Evolutionary conservation across 2,888 invertebrate genomes (phyloP).

Genomic region (Mythimna albipuncta): DNA sequence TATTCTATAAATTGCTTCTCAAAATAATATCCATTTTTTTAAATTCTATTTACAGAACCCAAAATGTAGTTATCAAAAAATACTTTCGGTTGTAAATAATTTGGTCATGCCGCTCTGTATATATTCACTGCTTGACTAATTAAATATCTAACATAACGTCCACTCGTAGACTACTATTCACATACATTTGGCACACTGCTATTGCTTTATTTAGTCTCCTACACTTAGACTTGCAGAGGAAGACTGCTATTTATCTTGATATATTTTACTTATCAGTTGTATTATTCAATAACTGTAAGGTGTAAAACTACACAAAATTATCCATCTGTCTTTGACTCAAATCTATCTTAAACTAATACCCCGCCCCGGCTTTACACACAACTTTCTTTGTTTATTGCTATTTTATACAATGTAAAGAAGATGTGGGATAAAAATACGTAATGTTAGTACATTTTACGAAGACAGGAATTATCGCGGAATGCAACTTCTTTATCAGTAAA

Average conservation of each 20-base stretch:
- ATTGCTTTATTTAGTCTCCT: slow-evolving; percentile 16
- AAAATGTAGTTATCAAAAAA: slow-evolving; percentile 25
- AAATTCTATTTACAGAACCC: slow-evolving; percentile 1
- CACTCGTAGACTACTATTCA: neutral
- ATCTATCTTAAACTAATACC: slow-evolving; percentile 2
- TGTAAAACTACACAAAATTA: slow-evolving; percentile 20
- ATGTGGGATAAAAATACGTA: neutral
- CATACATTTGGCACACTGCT: slow-evolving; percentile 47
- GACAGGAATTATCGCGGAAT: neutral
- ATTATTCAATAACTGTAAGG: slow-evolving; percentile 1
- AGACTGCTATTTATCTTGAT: slow-evolving; percentile 14
- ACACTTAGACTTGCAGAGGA: slow-evolving; percentile 20
- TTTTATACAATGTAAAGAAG: too few species aligned
- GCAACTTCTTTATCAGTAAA: neutral
- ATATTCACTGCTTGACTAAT: neutral
- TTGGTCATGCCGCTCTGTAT: neutral
- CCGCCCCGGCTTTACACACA: too few species aligned
- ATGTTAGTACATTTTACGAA: slow-evolving; percentile 10
- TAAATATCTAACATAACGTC: neutral
- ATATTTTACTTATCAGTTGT: slow-evolving; percentile 3
- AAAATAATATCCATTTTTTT: neutral
- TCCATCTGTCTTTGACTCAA: slow-evolving; percentile 23
- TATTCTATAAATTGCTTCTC: neutral
- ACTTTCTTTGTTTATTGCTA: too few species aligned
- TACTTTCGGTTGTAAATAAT: slow-evolving; percentile 17